These are phyloP conservation scores for Eira barbara DNA, from an alignment of 2,113 vertebrate genomes.

Conservation along the genomic window DNA sequence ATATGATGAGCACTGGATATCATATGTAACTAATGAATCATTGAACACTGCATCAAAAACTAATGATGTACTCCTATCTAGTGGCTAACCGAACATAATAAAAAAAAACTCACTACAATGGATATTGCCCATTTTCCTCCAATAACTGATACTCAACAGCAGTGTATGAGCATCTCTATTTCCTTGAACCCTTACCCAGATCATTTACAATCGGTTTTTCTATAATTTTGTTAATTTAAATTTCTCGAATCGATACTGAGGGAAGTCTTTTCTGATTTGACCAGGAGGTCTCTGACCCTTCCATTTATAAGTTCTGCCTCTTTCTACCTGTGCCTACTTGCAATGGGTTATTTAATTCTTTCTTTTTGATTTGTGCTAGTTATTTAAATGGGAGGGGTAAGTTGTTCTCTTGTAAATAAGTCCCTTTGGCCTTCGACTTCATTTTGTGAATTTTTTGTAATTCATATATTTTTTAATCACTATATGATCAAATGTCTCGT, in stretches of 20 bases:
- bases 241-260: background rate
- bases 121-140: background rate
- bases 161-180: background rate
- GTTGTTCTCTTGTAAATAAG: background rate
- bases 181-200: background rate
- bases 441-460: background rate
- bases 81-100: no score
- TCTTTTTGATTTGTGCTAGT: background rate
- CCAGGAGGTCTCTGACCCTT: background rate
- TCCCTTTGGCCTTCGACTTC: background rate
- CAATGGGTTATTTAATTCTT: background rate
- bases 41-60: no score
- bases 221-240: background rate
- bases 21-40: no score
- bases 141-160: background rate
- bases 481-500: background rate
- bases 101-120: background rate
- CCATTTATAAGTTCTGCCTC: background rate
- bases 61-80: no score
- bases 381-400: background rate
- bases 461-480: background rate
- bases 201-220: background rate
- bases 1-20: no score
- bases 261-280: background rate
- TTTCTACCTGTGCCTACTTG: background rate